phyloP scores from a whole-genome alignment of 2,888 invertebrate genomes.

The Netelia fuscicornis region DNA sequence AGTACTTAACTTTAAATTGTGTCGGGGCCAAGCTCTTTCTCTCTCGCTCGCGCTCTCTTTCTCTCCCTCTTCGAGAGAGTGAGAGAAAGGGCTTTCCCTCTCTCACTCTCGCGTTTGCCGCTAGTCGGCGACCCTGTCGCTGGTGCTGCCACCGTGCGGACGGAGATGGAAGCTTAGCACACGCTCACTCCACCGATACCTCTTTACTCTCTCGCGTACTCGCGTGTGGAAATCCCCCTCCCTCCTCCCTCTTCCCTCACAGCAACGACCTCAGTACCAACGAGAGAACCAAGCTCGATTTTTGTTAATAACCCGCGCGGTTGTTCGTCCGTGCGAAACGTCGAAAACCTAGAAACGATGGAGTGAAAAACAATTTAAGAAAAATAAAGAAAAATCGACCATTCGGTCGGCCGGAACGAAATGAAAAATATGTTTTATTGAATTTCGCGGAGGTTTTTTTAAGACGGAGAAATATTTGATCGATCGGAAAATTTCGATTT shows the following conservation, averaged over 20 bases:
- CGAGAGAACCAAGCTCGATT: not conserved
- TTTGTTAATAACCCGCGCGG: not conserved
- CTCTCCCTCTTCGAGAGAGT: not conserved
- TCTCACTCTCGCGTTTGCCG: not conserved
- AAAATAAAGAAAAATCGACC: not conserved
- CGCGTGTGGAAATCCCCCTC: no score
- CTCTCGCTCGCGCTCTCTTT: slow-evolving; percentile 10
- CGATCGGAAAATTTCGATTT: no score
- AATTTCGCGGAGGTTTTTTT: not conserved
- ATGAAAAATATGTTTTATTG: not conserved
- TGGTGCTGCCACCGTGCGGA: not conserved
- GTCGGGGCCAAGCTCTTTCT: slow-evolving; percentile 66
- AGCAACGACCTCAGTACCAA: no score
- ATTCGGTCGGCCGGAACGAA: not conserved
- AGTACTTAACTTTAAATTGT: slow-evolving; percentile 70
- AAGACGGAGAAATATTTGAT: not conserved
- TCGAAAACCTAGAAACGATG: not conserved
- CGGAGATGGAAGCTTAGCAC: not conserved
- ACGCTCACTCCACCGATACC: no score
- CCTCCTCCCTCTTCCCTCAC: no score
- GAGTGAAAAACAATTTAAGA: not conserved
- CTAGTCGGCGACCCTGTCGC: not conserved
- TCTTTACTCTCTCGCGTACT: no score
- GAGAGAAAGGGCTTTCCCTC: no score
- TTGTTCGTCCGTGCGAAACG: slow-evolving; percentile 11